Evolutionary conservation across 1,140 invertebrate genomes (phyloP).

Genomic region (Littorina saxatilis): DNA sequence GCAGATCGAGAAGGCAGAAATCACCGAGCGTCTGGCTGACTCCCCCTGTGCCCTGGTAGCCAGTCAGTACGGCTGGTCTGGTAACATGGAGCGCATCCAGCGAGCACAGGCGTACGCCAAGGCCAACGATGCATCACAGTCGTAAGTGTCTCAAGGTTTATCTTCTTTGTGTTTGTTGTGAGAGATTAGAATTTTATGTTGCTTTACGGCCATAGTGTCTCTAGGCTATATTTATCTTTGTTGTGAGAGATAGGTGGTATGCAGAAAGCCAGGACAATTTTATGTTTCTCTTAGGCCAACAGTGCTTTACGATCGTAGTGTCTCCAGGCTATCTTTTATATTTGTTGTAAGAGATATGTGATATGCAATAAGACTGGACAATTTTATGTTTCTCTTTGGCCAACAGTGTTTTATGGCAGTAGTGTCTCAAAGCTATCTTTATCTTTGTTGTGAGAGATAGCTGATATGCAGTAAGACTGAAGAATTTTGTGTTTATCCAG

Average conservation of each 20-base stretch:
- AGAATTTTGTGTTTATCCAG: neutral
- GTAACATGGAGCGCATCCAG: conserved; percentile 98
- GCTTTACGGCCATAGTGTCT: neutral
- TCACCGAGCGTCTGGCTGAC: conserved; percentile 93
- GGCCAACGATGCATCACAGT: conserved; percentile 91
- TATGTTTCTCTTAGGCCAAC: neutral
- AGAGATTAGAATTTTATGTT: too few species aligned
- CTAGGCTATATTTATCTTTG: too few species aligned
- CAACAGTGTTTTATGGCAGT: neutral
- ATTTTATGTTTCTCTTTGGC: neutral
- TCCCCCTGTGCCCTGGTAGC: conserved; percentile 99
- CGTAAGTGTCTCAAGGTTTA: conserved; percentile 72
- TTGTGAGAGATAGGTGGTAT: neutral
- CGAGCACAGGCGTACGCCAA: conserved; percentile 98
- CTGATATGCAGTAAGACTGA: neutral
- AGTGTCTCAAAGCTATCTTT: too few species aligned
- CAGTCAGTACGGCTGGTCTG: conserved; percentile 96
- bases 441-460: neutral
- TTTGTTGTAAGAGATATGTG: neutral
- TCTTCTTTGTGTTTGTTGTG: neutral
- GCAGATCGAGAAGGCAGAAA: conserved; percentile 85
- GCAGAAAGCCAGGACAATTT: neutral
- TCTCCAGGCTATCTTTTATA: too few species aligned
- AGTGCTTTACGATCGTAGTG: neutral
- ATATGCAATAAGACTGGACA: neutral